Base-by-base conservation (phyloP, 2,113 vertebrate genomes). In the Gulo gulo region DNA sequence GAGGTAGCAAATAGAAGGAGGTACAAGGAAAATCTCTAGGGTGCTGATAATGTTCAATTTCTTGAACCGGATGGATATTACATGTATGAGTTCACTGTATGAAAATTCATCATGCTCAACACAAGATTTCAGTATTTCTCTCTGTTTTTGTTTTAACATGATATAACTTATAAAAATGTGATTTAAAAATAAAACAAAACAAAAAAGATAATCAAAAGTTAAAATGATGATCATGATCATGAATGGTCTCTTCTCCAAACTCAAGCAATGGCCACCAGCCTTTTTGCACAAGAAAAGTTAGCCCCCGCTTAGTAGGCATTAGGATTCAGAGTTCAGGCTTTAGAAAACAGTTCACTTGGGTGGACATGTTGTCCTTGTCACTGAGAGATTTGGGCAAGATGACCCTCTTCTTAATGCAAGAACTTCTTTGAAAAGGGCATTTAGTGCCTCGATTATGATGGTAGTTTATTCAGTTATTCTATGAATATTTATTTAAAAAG, bases 341-440 rank as follows among this genome's bases (percentile, higher is more conserved):
- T 52, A 93, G 65, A 16, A 87, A 47, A 71, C 2, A 79, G 6
- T 81, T 79, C 31, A 92, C 31, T n/a, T 82, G 18, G 47, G 36
- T 96, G 31, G n/a, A 7, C 42, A 11, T 57, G 1, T 69, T 73
- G 50, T 2, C 18, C 20, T 31, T 50, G 31, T 96, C 23, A 78
- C 78, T n/a, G 12, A 34, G 21, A 93, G 12, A 91, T 50, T 55
- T n/a, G 11, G 29, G 20, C 3, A 86, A 29, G 65, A 26, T 84
- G 29, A 80, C 52, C 12, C 14, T 86, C 16, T 97, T 81, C 34
- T 82, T 80, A 91, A 76, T 23, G 10, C n/a, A 55, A 80, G 4
- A 94, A 69, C 39, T 92, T 57, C n/a, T 95, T 85, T 76, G 91
- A 47, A 97, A 95, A 87, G 20, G 20, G 0, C n/a, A 59, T 24